Conservation (phyloP, 2,888 invertebrate genomes). For the Acronicta alni region DNA sequence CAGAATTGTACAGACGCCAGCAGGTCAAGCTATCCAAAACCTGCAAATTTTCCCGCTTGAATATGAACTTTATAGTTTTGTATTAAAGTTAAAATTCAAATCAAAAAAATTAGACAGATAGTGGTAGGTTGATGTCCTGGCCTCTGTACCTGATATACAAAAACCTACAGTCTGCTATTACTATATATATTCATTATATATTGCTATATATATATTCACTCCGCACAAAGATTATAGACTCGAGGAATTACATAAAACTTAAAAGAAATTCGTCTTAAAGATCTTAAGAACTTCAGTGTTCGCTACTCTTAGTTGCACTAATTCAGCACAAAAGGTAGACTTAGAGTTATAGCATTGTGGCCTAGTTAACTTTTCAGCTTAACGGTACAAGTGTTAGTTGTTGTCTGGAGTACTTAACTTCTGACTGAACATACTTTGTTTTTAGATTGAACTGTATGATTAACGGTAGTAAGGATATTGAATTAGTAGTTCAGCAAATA, state of each 20-base stretch:
- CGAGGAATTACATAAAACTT: conserved; percentile 18
- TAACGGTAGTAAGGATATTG: neutral
- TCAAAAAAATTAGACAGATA: too few relatives aligned
- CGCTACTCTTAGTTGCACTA: conserved; percentile 39
- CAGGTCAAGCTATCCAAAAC: too few relatives aligned
- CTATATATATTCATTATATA: too few relatives aligned
- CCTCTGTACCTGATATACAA: too few relatives aligned
- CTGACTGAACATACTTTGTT: conserved; percentile 25
- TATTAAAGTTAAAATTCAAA: too few relatives aligned
- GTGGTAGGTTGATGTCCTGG: too few relatives aligned
- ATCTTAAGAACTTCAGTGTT: conserved; percentile 40
- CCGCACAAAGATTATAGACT: too few relatives aligned
- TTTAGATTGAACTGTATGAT: conserved; percentile 15
- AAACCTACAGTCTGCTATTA: too few relatives aligned
- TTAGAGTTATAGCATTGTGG: conserved; percentile 25
- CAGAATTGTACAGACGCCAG: too few relatives aligned
- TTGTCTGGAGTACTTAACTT: conserved; percentile 32
- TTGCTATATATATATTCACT: too few relatives aligned
- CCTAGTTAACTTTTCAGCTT: conserved; percentile 44
- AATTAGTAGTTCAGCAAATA: neutral
- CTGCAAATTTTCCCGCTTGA: too few relatives aligned
- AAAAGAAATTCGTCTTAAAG: conserved; percentile 38
- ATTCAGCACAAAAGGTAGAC: conserved; percentile 46
- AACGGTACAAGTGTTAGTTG: conserved; percentile 33
- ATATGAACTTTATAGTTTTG: too few relatives aligned